Conservation (phyloP, 37 sponge, comb jelly and placozoan genomes). For the Spongilla lacustris region DNA sequence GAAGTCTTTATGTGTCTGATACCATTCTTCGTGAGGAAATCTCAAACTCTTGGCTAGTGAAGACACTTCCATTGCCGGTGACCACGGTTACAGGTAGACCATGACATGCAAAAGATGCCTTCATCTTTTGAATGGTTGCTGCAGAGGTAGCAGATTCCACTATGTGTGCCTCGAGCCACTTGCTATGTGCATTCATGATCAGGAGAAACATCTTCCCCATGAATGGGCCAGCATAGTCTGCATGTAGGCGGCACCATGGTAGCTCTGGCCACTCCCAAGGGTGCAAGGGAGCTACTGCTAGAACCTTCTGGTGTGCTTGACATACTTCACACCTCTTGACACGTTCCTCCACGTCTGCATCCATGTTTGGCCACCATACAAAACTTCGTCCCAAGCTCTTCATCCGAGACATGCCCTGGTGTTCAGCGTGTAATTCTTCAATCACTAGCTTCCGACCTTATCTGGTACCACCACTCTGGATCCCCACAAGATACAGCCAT, state of each 20-base stretch:
- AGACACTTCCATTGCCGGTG: neutral
- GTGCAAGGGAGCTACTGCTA: constrained; percentile 15
- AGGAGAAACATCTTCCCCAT: constrained; percentile 19
- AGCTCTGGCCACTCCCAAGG: constrained; percentile 20
- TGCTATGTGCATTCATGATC: constrained; percentile 17
- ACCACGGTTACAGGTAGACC: constrained; percentile 8
- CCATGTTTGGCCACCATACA: constrained; percentile 24
- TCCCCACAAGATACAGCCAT: constrained; percentile 18
- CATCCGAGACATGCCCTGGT: neutral
- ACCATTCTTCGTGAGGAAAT: constrained; percentile 19
- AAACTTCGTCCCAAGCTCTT: neutral
- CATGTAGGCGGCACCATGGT: constrained; percentile 14
- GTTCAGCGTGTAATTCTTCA: neutral
- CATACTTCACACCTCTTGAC: constrained; percentile 12
- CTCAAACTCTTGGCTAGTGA: constrained; percentile 26
- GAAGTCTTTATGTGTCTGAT: constrained; percentile 9
- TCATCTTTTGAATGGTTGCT: neutral
- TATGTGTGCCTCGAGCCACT: constrained; percentile 17
- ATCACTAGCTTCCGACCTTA: constrained; percentile 4
- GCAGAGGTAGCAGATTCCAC: constrained; percentile 4
- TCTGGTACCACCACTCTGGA: constrained; percentile 12
- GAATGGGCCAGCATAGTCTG: constrained; percentile 21
- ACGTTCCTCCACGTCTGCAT: constrained; percentile 16
- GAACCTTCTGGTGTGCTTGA: neutral
- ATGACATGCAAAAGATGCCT: constrained; percentile 2